Conservation (phyloP, 2,888 invertebrate species). For the Imbricaverruca yamaguchii region DNA sequence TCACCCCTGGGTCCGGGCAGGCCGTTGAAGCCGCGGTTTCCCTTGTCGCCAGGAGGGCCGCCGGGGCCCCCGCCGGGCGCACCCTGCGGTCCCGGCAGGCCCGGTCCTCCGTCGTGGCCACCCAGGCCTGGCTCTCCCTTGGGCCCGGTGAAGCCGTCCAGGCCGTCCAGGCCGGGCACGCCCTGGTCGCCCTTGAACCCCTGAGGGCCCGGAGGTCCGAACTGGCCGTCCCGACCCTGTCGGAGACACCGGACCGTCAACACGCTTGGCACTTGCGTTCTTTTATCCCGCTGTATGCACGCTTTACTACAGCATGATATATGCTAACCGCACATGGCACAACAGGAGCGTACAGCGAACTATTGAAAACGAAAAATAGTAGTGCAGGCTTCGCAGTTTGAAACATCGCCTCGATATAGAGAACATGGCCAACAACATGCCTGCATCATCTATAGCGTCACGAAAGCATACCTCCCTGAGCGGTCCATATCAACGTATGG, state of each 20-base stretch:
- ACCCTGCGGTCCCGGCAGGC: constrained; percentile 34
- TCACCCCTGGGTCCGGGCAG: constrained; percentile 51
- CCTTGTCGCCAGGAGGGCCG: constrained; percentile 43
- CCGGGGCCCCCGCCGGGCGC: constrained; percentile 31
- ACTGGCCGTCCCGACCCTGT: constrained; percentile 66
- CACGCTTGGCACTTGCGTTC: too few species aligned
- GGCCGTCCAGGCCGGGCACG: constrained; percentile 31
- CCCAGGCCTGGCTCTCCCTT: constrained; percentile 33
- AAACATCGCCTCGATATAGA: too few species aligned
- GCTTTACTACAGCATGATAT: too few species aligned
- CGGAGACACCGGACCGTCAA: constrained; percentile 29
- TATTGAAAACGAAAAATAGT: too few species aligned
- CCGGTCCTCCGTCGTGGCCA: constrained; percentile 40
- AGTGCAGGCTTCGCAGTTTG: too few species aligned
- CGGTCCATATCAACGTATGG: too few species aligned
- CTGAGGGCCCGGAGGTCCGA: constrained; percentile 30
- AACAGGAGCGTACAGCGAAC: too few species aligned
- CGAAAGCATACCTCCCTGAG: too few species aligned
- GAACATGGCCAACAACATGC: too few species aligned
- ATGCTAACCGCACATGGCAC: too few species aligned
- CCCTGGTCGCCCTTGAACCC: constrained; percentile 28
- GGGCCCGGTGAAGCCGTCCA: constrained; percentile 32
- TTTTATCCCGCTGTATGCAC: too few species aligned
- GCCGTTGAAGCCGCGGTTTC: constrained; percentile 54
- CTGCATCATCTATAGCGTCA: too few species aligned